phyloP scores from a whole-genome alignment of 2,113 vertebrate genomes.

The Ginglymostoma cirratum region DNA sequence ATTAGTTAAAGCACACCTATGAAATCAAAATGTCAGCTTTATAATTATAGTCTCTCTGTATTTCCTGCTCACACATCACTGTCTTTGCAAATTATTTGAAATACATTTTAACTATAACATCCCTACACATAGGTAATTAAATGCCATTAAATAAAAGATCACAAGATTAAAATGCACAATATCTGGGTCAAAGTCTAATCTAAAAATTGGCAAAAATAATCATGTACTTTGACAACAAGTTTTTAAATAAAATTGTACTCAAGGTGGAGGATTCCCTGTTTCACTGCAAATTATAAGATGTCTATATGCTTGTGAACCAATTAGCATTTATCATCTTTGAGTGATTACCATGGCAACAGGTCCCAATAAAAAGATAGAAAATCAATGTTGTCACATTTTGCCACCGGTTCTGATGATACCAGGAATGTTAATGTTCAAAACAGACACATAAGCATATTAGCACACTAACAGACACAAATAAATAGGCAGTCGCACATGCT shows the following conservation, averaged over 20 bases:
- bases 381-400: neutral
- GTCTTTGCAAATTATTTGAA: neutral
- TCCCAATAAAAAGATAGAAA: neutral
- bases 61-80: neutral
- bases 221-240: neutral
- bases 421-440: neutral
- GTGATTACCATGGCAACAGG: conserved; percentile 30
- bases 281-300: neutral
- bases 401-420: neutral
- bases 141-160: neutral
- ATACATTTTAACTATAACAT: neutral
- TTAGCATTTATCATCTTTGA: conserved; percentile 20
- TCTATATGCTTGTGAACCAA: conserved; percentile 18
- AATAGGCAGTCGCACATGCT: neutral
- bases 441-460: neutral
- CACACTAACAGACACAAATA: neutral
- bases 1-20: neutral
- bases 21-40: neutral
- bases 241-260: neutral
- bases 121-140: neutral
- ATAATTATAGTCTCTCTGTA: neutral
- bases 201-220: neutral
- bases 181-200: conserved; percentile 1
- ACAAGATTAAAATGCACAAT: neutral
- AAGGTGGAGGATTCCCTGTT: neutral